These are phyloP conservation scores for Pimephales promelas DNA, from an alignment of 2,113 vertebrate genomes.

Conservation along the genomic window DNA sequence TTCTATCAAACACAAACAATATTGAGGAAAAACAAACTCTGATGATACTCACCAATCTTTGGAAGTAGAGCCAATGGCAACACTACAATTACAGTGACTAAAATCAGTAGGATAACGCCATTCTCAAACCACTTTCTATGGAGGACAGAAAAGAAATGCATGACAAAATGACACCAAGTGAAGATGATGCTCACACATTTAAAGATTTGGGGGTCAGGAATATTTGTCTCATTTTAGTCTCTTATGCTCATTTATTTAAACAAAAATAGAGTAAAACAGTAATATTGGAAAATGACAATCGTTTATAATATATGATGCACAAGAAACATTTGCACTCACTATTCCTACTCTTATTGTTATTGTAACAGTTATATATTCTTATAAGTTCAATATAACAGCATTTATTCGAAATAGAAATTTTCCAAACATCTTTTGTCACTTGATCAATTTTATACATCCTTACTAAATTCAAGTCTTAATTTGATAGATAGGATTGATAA, in stretches of 20 bases:
- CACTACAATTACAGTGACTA: conserved; percentile 83
- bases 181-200: background rate
- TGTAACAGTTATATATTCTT: too few relatives aligned
- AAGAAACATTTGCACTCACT: background rate
- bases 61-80: conserved; percentile 89
- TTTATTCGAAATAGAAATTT: too few relatives aligned
- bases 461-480: background rate
- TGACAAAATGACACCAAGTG: background rate
- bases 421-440: too few relatives aligned
- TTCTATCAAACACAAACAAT: background rate
- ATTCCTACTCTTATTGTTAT: background rate
- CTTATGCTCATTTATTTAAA: background rate
- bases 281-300: background rate
- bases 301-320: background rate
- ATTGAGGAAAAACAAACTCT: background rate
- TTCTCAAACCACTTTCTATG: conserved; percentile 87
- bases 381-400: too few relatives aligned
- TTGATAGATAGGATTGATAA: background rate
- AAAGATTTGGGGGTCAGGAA: background rate
- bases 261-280: background rate
- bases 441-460: background rate
- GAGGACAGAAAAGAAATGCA: background rate
- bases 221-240: background rate
- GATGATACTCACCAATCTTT: conserved; percentile 84
- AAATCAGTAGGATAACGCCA: conserved; percentile 80